Base-by-base conservation (phyloP, 2,113 vertebrate genomes). In the Hymenochirus boettgeri region DNA sequence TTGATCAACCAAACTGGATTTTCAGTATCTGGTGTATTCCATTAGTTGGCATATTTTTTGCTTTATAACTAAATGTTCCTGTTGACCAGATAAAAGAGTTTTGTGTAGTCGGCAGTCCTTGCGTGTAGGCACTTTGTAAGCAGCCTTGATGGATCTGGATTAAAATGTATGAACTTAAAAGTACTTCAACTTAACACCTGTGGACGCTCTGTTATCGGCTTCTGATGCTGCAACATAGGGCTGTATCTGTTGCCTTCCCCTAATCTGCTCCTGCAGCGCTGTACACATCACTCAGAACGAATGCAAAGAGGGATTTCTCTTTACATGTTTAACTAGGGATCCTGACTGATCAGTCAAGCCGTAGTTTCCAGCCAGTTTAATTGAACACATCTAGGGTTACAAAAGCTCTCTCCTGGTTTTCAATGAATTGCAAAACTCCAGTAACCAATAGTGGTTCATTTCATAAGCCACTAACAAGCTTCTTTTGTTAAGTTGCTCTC, bases 1-100 rank as follows among this genome's bases (percentile, higher is more conserved):
- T 97, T 99, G 77, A 99, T 85, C 10, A 99, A 63, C 96, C 96
- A 2, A 99, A 98, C 75, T 95, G 94, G 72, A 98, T 90, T 84
- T 93, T 95, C 72, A 98, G 82, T 69, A 91, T 90, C 77, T 86
- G 89, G 84, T 87, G 92, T 71, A 91, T 81, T 76, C 94, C 93
- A 73, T 96, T 96, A 24, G 87, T 89, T 70, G 92, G 84, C 96
- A 99, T 99, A 45, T 69, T 69, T 62, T 76, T 42, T 73, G n/a
- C 77, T 57, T 55, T 63, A 78, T 24, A 19, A 75, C 1, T 10
- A 47, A 58, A 67, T 37, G 27, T 59, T 35, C 26, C 6, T 15
- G 18, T 39, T 50, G 19, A 26, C 12, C 17, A 54, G 61, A 45
- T 4, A 17, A 50, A 56, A 62, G 56, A 33, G 55, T 24, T 17